Base-by-base conservation (phyloP, 2,113 vertebrate species). In the Hystrix cristata region DNA sequence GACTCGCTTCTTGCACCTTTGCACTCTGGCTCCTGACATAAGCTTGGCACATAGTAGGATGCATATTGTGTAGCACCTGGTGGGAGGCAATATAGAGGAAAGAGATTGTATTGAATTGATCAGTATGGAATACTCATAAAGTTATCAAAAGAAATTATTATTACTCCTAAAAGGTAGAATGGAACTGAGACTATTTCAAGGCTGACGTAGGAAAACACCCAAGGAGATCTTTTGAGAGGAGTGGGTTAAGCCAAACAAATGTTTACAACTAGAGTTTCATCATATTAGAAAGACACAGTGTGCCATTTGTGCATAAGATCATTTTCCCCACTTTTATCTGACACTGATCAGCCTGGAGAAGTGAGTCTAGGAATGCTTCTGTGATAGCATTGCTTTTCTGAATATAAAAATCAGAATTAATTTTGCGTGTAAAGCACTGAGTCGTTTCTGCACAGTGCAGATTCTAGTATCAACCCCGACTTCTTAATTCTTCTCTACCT, bases 371-470 rank as follows among this genome's bases (percentile, higher is more conserved):
- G 34, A 15, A 15, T 51, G 53, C 34, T 76, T 84, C 80, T 83
- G 29, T 21, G 31, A 71, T 65, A 67, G n/a, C 15, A 8, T 83
- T 48, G 15, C 72, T 76, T 94, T 92, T 51, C 76, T 43, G 69
- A 91, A 85, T 62, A 53, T n/a, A 87, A 78, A 91, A 81, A 78
- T 13, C 18, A 6, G 59, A 34, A 65, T n/a, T 69, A 69, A 81
- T 88, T 91, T 89, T 67, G 31, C 93, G 51, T 38, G 10, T 76
- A 80, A 93, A 94, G 67, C 67, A 31, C 38, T 27, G 86, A 94
- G 92, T 53, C 82, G 76, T 72, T 93, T 80, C 31, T 71, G 13
- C 59, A 76, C 51, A n/a, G 5, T 31, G 8, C 34, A 65, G 59
- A 46, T 15, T 69, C 31, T 16, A 31, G 16, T 7, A 14, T 48